Conservation (phyloP, 2,888 invertebrate genomes). For the Alsophila aescularia region DNA sequence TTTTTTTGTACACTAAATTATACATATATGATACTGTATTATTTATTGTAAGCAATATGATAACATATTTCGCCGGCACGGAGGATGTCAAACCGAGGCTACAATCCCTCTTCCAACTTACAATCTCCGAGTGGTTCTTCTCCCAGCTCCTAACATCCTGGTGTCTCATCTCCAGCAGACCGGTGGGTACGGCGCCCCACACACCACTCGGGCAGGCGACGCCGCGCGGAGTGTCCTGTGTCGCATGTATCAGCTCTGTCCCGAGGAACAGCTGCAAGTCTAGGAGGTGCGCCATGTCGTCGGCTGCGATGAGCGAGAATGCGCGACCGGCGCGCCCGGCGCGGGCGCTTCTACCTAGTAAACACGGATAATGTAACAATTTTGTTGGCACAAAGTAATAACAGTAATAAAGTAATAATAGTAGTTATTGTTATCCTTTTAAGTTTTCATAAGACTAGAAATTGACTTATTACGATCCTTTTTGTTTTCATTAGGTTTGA, state of each 20-base stretch:
- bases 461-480: too few relatives aligned
- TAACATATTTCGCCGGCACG: too few relatives aligned
- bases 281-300: slow-evolving; percentile 96
- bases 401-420: too few relatives aligned
- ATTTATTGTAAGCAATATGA: too few relatives aligned
- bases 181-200: slow-evolving; percentile 92
- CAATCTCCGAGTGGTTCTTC: slow-evolving; percentile 89
- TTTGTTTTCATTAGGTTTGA: too few relatives aligned
- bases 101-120: slow-evolving; percentile 69
- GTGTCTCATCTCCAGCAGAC: slow-evolving; percentile 92
- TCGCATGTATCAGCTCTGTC: slow-evolving; percentile 82
- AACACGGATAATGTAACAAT: too few relatives aligned
- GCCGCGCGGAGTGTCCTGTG: slow-evolving; percentile 44
- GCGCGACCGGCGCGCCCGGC: slow-evolving; percentile 97
- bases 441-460: too few relatives aligned
- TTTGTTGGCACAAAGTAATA: too few relatives aligned
- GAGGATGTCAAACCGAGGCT: too few relatives aligned
- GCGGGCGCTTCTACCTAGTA: slow-evolving; percentile 94
- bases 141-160: slow-evolving; percentile 90
- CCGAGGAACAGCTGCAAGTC: slow-evolving; percentile 98
- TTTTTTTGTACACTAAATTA: too few relatives aligned
- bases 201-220: slow-evolving; percentile 83
- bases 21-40: too few relatives aligned
- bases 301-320: slow-evolving; percentile 94
- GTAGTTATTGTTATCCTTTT: too few relatives aligned